These are phyloP conservation scores for Drosophila setifemur DNA, from an alignment of 1,140 invertebrate species.

Conservation along the genomic window DNA sequence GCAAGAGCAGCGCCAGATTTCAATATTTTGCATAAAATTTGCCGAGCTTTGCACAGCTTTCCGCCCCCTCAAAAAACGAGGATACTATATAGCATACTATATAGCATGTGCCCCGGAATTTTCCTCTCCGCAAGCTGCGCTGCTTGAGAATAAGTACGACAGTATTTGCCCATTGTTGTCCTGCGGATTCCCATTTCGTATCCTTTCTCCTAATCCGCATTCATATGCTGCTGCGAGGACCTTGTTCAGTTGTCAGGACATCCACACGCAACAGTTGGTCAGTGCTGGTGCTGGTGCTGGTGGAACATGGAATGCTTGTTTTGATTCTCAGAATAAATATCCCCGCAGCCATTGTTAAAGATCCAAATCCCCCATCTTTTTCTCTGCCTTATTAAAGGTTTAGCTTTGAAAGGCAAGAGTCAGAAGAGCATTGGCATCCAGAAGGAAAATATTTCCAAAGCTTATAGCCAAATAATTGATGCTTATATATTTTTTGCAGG, in stretches of 20 bases:
- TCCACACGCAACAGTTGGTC: conserved; percentile 17
- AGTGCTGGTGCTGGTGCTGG: conserved; percentile 4
- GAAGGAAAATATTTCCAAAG: not conserved
- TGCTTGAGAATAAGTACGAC: conserved; percentile 14
- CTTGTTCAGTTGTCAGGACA: conserved; percentile 4
- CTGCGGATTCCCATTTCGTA: not conserved
- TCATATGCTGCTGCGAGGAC: conserved; percentile 15
- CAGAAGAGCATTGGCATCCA: not conserved
- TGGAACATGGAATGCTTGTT: conserved; percentile 6
- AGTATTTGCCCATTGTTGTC: conserved; percentile 27
- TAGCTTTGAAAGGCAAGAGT: not conserved
- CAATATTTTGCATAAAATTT: conserved; percentile 47
- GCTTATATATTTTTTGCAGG: no score
- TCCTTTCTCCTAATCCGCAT: conserved; percentile 21
- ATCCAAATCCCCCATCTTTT: no score
- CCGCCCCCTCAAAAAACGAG: conserved; percentile 20
- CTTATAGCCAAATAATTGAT: not conserved
- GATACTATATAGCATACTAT: not conserved
- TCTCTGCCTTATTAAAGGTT: conserved; percentile 16
- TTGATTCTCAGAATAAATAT: conserved; percentile 8
- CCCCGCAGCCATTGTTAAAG: conserved; percentile 8
- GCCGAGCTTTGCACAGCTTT: conserved; percentile 11
- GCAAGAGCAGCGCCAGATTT: conserved; percentile 34
- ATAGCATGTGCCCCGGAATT: not conserved
- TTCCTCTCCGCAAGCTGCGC: not conserved